Base-by-base conservation (phyloP, 2,888 invertebrate species). In the Drosophila fungiperda region DNA sequence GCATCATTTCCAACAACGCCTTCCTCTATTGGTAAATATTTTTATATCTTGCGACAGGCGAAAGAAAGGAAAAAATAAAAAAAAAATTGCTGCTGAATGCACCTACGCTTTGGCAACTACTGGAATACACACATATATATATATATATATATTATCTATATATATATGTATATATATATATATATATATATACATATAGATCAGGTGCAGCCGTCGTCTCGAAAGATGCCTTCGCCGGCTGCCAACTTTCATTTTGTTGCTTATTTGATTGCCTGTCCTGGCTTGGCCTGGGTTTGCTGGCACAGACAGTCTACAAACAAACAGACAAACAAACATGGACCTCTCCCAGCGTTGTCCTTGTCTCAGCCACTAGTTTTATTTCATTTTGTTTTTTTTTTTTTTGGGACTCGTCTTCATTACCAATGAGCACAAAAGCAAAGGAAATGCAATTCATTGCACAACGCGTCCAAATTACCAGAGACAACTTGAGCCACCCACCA, bases 191-290 rank as follows among this genome's bases (percentile, higher is more conserved):
- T 20, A 42, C 6, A 12, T 45, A 45, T 45, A 45, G 15, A 23
- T 45, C 75, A 75, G 74, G 42, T 52, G 58, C 50, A 52, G 48
- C 66, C 66, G 63, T 64, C 65, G 69, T 68, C 73, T 45, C 45
- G 45, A 23, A 80, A 83, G 82, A 75, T 66, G 81, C 61, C 71
- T 35, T 54, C 66, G 67, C 64, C 65, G 71, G 26, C 73, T 77
- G 77, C 64, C 72, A 76, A 67, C 65, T 79, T 88, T 85, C 76
- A 88, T 87, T 87, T 86, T 73, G 86, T 76, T 85, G 86, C 81
- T 86, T 86, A 83, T 80, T 85, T 85, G 88, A 88, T 85, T 86
- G 84, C 88, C 88, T 69, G 69, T 60, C 80, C 29, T 29, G 29
- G 29, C 6, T 6, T 29, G 29, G 29, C 5, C 26, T 5, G 26